Conservation (phyloP, 2,888 invertebrate species). For the Philaethria dido region DNA sequence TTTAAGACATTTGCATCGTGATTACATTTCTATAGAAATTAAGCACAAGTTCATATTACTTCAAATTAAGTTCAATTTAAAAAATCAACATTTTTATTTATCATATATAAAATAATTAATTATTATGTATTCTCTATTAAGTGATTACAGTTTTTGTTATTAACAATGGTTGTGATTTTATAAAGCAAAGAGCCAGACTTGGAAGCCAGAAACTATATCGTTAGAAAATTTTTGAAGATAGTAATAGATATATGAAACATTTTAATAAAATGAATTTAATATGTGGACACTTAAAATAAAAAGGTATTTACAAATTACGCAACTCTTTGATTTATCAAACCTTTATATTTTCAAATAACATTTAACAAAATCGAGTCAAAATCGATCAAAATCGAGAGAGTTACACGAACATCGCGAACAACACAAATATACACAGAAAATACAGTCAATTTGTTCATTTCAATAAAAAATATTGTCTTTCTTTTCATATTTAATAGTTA, state of each 20-base stretch:
- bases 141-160: background rate
- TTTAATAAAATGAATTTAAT: background rate
- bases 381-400: too few species aligned
- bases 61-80: constrained; percentile 13
- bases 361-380: background rate
- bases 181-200: constrained; percentile 14
- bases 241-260: constrained; percentile 11
- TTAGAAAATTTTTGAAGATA: background rate
- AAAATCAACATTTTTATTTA: background rate
- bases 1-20: constrained; percentile 21
- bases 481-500: background rate
- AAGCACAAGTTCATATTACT: constrained; percentile 13
- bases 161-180: constrained; percentile 12
- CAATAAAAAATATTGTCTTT: constrained; percentile 7
- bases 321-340: constrained; percentile 18
- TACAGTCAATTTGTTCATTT: constrained; percentile 13
- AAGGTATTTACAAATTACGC: background rate
- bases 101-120: background rate
- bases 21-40: constrained; percentile 14
- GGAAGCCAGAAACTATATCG: background rate
- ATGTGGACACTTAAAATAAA: background rate
- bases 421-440: background rate
- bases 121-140: background rate
- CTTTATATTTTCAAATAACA: background rate
- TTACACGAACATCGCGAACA: background rate